Evolutionary conservation across 2,888 invertebrate genomes (phyloP).

Genomic region (Rhorus exstirpatorius): DNA sequence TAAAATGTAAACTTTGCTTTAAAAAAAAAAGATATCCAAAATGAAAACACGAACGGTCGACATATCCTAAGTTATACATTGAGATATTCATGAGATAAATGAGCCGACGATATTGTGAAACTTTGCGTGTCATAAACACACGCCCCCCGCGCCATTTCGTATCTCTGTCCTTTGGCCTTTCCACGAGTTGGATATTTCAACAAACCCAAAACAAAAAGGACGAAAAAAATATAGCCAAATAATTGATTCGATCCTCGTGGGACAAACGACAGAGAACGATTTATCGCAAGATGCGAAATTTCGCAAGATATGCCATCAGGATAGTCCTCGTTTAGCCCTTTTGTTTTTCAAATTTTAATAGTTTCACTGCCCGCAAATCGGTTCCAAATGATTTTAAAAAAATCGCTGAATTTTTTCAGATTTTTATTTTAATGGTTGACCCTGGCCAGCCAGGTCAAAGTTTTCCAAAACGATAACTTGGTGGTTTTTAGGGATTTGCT

Average conservation of each 20-base stretch:
- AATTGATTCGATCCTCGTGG: constrained; percentile 18
- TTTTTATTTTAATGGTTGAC: too few relatives aligned
- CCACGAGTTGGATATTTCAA: constrained; percentile 18
- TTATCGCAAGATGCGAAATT: constrained; percentile 73
- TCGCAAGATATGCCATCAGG: constrained; percentile 80
- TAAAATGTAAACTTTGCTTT: constrained; percentile 84
- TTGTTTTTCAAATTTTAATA: too few relatives aligned
- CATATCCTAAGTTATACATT: constrained; percentile 83
- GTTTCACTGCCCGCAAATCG: too few relatives aligned
- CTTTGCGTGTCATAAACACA: constrained; percentile 42
- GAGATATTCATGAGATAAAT: constrained; percentile 25
- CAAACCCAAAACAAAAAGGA: constrained; percentile 18
- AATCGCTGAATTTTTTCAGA: too few relatives aligned
- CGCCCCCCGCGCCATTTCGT: constrained; percentile 47
- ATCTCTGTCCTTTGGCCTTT: constrained; percentile 51
- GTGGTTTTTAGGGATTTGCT: too few relatives aligned
- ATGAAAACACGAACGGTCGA: constrained; percentile 74
- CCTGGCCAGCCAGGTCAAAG: too few relatives aligned
- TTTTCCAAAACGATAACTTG: too few relatives aligned
- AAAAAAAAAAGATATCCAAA: constrained; percentile 52
- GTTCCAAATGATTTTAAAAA: too few relatives aligned
- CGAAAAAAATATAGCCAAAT: constrained; percentile 28
- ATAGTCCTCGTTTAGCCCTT: too few relatives aligned
- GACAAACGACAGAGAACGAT: constrained; percentile 60
- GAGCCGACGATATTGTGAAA: constrained; percentile 66